Conservation (phyloP, 2,113 vertebrate genomes). For the Verasper variegatus region DNA sequence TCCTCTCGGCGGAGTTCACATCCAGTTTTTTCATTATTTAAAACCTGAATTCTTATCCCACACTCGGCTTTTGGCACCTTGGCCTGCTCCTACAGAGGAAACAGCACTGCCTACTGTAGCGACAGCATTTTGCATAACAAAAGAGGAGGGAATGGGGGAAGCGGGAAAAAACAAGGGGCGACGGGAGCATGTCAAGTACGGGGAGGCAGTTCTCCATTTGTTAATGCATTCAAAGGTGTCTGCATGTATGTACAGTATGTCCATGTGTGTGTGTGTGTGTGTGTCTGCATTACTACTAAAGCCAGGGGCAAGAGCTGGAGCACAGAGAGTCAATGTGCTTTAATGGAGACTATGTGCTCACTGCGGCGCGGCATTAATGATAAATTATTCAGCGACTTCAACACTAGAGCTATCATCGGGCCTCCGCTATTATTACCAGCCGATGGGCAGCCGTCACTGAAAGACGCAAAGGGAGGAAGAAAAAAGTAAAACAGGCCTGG, state of each 20-base stretch:
- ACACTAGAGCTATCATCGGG: constrained; percentile 66
- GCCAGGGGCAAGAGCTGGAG: constrained; percentile 50
- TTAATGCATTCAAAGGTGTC: background rate
- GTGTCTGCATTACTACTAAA: constrained; percentile 51
- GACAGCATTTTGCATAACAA: constrained; percentile 53
- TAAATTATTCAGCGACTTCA: constrained; percentile 79
- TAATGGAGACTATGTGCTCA: constrained; percentile 64
- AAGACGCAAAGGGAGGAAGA: background rate
- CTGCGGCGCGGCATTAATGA: constrained; percentile 59
- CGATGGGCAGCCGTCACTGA: constrained; percentile 60
- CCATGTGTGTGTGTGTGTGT: constrained; percentile 3
- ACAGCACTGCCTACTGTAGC: constrained; percentile 3
- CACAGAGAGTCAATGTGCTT: constrained; percentile 63
- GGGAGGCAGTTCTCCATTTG: constrained; percentile 14
- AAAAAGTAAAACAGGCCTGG: background rate
- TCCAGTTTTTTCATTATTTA: background rate
- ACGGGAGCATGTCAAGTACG: constrained; percentile 34
- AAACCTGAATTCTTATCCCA: constrained; percentile 19
- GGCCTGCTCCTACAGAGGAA: constrained; percentile 19
- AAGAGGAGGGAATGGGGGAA: constrained; percentile 43
- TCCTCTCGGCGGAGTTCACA: constrained; percentile 33
- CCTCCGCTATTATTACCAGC: constrained; percentile 49
- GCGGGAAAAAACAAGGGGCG: background rate
- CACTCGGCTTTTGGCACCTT: constrained; percentile 1
- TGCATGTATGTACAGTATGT: background rate